Evolutionary conservation across 2,888 invertebrate species (phyloP).

Genomic region (Byasa hedistus): DNA sequence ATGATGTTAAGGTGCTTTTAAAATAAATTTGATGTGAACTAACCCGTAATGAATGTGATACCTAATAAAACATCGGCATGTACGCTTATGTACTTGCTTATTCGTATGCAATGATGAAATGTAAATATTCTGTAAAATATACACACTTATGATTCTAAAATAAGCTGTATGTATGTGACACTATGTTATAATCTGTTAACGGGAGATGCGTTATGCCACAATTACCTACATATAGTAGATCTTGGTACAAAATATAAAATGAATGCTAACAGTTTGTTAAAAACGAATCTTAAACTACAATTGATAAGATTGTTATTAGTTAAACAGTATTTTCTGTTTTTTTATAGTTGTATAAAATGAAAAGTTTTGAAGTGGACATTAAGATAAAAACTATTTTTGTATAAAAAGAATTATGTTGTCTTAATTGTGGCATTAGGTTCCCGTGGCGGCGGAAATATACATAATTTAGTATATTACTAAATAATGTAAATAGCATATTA

Average conservation of each 20-base stretch:
- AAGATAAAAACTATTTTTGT: slow-evolving; percentile 29
- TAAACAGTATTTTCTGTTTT: neutral
- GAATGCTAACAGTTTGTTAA: neutral
- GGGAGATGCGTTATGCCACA: slow-evolving; percentile 46
- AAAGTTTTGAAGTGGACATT: slow-evolving; percentile 1
- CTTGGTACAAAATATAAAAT: neutral
- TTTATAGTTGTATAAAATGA: neutral
- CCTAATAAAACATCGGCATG: slow-evolving; percentile 48
- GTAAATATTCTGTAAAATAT: slow-evolving; percentile 73
- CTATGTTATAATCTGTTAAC: slow-evolving; percentile 51
- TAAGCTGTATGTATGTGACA: slow-evolving; percentile 53
- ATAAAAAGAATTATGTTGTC: slow-evolving; percentile 33
- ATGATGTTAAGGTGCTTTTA: slow-evolving; percentile 40
- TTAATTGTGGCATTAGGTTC: slow-evolving; percentile 44
- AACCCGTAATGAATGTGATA: slow-evolving; percentile 53
- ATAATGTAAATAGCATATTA: slow-evolving; percentile 67
- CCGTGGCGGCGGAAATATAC: slow-evolving; percentile 65
- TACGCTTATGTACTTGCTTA: slow-evolving; percentile 42
- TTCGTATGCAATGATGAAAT: slow-evolving; percentile 47
- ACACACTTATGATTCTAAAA: slow-evolving; percentile 47
- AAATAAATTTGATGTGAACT: slow-evolving; percentile 46
- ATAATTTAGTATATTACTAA: slow-evolving; percentile 79
- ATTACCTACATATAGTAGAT: slow-evolving; percentile 16
- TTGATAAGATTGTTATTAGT: neutral
- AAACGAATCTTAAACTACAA: slow-evolving; percentile 3